Conservation (phyloP, 2,888 invertebrate genomes). For the Lymantria dispar region DNA sequence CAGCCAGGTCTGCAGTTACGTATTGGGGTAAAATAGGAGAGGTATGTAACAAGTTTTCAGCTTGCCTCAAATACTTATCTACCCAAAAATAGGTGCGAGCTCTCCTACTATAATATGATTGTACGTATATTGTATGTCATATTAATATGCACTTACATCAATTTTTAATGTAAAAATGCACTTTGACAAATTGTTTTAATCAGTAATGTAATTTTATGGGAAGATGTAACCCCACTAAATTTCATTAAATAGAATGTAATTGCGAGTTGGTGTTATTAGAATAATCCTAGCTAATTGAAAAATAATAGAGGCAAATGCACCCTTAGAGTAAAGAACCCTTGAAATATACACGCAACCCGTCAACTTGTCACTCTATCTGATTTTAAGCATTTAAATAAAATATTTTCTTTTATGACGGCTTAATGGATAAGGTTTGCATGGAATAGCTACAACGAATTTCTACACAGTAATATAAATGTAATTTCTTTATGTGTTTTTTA, state of each 20-base stretch:
- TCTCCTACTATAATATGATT: too few species aligned
- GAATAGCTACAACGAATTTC: background rate
- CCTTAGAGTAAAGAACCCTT: conserved; percentile 43
- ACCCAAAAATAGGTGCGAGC: too few species aligned
- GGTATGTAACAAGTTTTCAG: too few species aligned
- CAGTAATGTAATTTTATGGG: conserved; percentile 34
- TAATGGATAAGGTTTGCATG: background rate
- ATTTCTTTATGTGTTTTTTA: too few species aligned
- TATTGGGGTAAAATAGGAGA: too few species aligned
- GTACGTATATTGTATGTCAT: too few species aligned
- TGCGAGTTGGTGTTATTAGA: conserved; percentile 30
- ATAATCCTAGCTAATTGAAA: conserved; percentile 59
- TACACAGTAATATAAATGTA: too few species aligned
- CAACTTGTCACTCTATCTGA: conserved; percentile 26
- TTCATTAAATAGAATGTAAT: conserved; percentile 42
- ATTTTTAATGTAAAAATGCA: conserved; percentile 20
- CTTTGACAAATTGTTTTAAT: conserved; percentile 37
- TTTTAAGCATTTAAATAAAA: background rate
- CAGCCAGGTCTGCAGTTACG: too few species aligned
- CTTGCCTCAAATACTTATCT: too few species aligned
- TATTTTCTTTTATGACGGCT: background rate
- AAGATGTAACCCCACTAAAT: conserved; percentile 37
- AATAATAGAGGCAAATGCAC: conserved; percentile 57
- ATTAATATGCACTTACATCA: too few species aligned
- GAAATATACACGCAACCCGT: conserved; percentile 53